Percentiles rank a stretch among this genome's conserved stretches.
phyloP scores from a whole-genome alignment of 2,888 invertebrate species.

The Apamea sordens region DNA sequence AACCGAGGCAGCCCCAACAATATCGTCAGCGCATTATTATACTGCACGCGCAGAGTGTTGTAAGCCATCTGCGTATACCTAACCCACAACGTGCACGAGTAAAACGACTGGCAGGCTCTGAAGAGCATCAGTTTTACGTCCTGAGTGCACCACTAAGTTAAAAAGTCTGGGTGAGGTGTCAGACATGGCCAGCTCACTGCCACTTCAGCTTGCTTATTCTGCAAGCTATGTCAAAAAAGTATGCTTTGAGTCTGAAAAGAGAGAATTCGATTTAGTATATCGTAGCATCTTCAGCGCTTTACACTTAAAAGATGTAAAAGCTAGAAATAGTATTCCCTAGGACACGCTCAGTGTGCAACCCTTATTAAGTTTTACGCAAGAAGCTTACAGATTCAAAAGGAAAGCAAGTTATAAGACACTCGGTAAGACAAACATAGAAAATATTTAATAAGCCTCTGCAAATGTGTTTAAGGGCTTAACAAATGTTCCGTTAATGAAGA shows the following conservation, averaged over 20 bases:
- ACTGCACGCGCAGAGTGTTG: too few relatives aligned
- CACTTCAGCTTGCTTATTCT: neutral
- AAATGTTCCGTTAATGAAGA: slow-evolving; percentile 7
- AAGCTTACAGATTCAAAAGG: slow-evolving; percentile 20
- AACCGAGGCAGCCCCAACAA: too few relatives aligned
- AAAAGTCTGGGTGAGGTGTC: neutral
- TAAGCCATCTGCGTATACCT: too few relatives aligned
- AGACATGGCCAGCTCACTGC: neutral
- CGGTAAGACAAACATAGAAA: slow-evolving; percentile 29
- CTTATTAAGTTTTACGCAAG: neutral
- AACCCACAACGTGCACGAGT: too few relatives aligned
- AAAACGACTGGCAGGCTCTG: too few relatives aligned
- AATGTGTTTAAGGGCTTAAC: neutral
- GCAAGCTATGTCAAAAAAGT: neutral
- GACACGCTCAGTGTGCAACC: neutral
- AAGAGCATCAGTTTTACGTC: too few relatives aligned
- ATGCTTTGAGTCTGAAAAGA: neutral
- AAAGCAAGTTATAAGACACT: slow-evolving; percentile 8
- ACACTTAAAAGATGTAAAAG: neutral
- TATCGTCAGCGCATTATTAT: too few relatives aligned
- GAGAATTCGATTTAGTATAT: neutral
- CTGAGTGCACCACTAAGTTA: too few relatives aligned
- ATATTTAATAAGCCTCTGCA: slow-evolving; percentile 27
- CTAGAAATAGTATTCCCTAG: neutral
- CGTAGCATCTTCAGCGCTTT: neutral